Evolutionary conservation across 2,797 vertebrate genomes (phyloP).

Genomic region (Parauchenoglanis punctatus): DNA sequence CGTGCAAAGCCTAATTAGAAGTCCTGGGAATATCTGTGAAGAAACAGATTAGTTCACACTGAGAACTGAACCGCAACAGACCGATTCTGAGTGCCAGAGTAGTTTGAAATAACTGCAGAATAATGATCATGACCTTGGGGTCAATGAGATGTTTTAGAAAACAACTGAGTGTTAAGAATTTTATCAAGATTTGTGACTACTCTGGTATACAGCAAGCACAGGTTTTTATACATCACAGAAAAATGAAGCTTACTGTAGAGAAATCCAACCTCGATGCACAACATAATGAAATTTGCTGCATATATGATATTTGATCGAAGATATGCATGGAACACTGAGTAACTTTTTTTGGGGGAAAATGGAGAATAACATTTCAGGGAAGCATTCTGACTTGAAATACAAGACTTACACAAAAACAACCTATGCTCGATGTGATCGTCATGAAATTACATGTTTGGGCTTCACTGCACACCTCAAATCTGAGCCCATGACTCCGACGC

Average conservation of each 20-base stretch:
- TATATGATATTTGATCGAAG: neutral
- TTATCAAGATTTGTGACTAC: neutral
- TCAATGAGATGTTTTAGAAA: constrained; percentile 14
- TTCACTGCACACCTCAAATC: constrained; percentile 34
- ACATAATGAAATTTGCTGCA: neutral
- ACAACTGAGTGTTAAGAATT: neutral
- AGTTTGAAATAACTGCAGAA: constrained; percentile 14
- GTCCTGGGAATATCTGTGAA: constrained; percentile 57
- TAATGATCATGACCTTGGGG: constrained; percentile 19
- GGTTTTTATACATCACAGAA: neutral
- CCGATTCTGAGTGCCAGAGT: constrained; percentile 26
- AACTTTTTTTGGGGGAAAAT: neutral
- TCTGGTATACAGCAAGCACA: neutral
- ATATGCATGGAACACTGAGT: neutral
- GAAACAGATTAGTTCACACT: constrained; percentile 42
- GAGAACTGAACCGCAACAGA: constrained; percentile 6
- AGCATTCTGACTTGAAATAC: constrained; percentile 2
- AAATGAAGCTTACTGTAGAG: neutral
- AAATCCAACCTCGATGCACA: neutral
- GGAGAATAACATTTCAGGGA: constrained; percentile 1
- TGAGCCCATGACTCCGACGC: constrained; percentile 42
- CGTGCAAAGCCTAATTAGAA: constrained; percentile 61
- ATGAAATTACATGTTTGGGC: constrained; percentile 27
- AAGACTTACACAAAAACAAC: neutral
- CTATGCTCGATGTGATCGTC: constrained; percentile 19